Conservation (phyloP, 2,113 vertebrate genomes). For the Urocynchramus pylzowi region DNA sequence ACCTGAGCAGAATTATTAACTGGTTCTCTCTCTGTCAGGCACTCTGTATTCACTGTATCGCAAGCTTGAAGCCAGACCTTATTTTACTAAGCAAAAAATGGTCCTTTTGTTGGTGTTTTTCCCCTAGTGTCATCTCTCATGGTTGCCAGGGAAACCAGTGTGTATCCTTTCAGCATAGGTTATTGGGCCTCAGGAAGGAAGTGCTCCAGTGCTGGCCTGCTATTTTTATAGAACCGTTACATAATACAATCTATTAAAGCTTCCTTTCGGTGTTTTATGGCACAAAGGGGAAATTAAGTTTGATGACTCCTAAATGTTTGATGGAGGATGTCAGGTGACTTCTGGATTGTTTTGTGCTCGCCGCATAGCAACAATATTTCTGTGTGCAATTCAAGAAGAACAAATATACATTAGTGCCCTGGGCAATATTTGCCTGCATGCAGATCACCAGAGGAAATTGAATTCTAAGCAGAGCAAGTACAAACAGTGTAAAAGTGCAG, state of each 20-base stretch:
- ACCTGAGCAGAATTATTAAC: constrained; percentile 79
- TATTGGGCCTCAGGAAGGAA: constrained; percentile 84
- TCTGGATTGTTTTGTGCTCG: constrained; percentile 62
- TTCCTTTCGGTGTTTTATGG: constrained; percentile 84
- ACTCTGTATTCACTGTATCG: constrained; percentile 70
- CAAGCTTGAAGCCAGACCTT: constrained; percentile 77
- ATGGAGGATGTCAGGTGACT: constrained; percentile 80
- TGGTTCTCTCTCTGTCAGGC: constrained; percentile 37
- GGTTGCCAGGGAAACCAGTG: constrained; percentile 74
- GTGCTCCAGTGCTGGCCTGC: constrained; percentile 75
- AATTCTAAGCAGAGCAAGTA: constrained; percentile 60
- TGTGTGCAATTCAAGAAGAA: constrained; percentile 62
- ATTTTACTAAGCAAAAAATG: constrained; percentile 78
- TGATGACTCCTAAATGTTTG: constrained; percentile 81
- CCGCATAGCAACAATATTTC: constrained; percentile 72
- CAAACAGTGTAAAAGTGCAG: constrained; percentile 43
- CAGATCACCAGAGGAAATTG: constrained; percentile 58
- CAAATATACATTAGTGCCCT: constrained; percentile 51
- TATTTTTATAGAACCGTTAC: constrained; percentile 83
- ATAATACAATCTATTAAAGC: constrained; percentile 81
- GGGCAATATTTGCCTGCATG: constrained; percentile 50
- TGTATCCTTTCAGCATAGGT: constrained; percentile 80
- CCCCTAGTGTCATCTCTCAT: constrained; percentile 81
- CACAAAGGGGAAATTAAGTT: constrained; percentile 86
- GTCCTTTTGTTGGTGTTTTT: constrained; percentile 78